phyloP scores from a whole-genome alignment of 2,888 invertebrate genomes.

The Macrophya annulata region DNA sequence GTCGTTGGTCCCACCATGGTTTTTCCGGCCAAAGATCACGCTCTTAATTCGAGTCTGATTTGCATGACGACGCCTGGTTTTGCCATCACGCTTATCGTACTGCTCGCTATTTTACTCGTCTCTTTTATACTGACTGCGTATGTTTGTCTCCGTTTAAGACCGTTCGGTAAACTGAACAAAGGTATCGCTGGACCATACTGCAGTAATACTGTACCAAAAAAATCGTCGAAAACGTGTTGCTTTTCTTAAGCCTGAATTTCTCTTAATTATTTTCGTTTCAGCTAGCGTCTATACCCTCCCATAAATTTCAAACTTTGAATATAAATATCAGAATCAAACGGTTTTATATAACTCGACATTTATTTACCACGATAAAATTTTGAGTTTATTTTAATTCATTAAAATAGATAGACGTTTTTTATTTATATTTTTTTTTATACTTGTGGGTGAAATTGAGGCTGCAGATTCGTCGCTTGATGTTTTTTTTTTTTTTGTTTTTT shows the following conservation, averaged over 20 bases:
- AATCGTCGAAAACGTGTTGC: constrained; percentile 84
- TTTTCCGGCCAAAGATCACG: constrained; percentile 85
- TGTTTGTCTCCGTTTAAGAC: constrained; percentile 90
- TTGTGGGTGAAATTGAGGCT: constrained; percentile 7
- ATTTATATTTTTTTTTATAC: not conserved
- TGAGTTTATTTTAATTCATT: constrained; percentile 1
- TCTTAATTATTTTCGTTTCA: not conserved
- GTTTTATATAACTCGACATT: not conserved
- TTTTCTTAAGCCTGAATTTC: constrained; percentile 82
- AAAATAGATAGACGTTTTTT: not conserved
- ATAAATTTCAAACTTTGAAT: not conserved
- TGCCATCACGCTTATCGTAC: constrained; percentile 91
- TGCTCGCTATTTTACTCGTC: constrained; percentile 90
- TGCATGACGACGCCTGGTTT: constrained; percentile 98
- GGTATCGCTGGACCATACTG: constrained; percentile 74
- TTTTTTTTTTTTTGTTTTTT: not conserved
- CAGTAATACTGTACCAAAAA: constrained; percentile 71
- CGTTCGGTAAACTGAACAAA: constrained; percentile 83
- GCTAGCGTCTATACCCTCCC: not conserved
- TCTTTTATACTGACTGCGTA: constrained; percentile 94
- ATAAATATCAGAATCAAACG: not conserved
- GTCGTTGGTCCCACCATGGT: constrained; percentile 85
- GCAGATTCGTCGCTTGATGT: constrained; percentile 2
- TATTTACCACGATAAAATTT: not conserved
- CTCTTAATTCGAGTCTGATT: constrained; percentile 83